phyloP scores from a whole-genome alignment of 2,888 invertebrate species.

The Poecilobothrus nobilitatus region DNA sequence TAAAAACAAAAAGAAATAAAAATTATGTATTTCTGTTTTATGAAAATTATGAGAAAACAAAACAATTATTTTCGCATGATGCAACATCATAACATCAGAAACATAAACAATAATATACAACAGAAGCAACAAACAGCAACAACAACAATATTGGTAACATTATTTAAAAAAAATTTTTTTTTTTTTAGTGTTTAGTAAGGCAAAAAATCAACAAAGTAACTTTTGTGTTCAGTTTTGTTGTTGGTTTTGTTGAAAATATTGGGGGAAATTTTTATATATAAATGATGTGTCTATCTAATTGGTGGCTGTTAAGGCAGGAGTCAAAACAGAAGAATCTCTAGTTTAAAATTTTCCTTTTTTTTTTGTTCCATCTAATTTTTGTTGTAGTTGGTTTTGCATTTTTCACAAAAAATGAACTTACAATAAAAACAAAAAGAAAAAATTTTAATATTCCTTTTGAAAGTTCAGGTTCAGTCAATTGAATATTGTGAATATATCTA shows the following conservation, averaged over 20 bases:
- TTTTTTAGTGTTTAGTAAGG: no score
- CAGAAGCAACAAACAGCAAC: not conserved
- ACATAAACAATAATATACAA: not conserved
- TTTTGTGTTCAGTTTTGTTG: no score
- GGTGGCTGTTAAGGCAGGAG: no score
- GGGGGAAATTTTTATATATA: no score
- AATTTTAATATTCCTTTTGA: not conserved
- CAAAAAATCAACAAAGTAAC: no score
- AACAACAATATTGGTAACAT: not conserved
- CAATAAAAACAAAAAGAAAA: not conserved
- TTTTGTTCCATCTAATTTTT: not conserved
- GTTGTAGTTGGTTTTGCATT: no score
- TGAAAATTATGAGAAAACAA: slow-evolving; percentile 6
- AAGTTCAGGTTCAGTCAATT: not conserved
- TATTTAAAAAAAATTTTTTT: not conserved
- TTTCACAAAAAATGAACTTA: not conserved
- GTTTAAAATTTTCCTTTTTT: not conserved
- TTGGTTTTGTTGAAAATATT: no score
- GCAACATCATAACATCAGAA: slow-evolving; percentile 1
- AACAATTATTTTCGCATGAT: slow-evolving; percentile 3
- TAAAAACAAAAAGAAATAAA: not conserved
- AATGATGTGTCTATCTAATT: no score
- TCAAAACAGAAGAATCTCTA: no score
- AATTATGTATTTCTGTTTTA: not conserved
- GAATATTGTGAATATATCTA: not conserved